Conservation (phyloP, 2,113 vertebrate genomes). For the Hippotragus niger region DNA sequence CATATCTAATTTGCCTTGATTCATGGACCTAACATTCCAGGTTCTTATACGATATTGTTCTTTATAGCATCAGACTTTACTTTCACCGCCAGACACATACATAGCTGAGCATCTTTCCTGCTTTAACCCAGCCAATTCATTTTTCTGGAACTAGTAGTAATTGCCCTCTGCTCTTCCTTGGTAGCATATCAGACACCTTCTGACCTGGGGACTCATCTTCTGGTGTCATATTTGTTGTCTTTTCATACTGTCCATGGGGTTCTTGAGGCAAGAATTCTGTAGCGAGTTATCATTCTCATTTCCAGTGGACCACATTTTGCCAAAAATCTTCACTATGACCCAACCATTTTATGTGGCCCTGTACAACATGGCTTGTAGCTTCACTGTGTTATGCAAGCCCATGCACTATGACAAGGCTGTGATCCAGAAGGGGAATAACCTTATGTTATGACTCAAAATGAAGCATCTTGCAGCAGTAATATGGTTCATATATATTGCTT, state of each 20-base stretch:
- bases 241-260: not conserved
- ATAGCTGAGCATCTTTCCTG: not conserved
- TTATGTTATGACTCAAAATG: not conserved
- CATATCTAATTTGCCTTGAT: not conserved
- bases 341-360: not conserved
- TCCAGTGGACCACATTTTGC: not conserved
- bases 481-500: not conserved
- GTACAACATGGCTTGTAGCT: not conserved
- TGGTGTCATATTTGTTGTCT: not conserved
- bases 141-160: not conserved
- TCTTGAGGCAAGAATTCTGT: not conserved
- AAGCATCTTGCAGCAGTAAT: not conserved
- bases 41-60: not conserved
- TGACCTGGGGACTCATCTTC: not conserved
- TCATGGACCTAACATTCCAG: not conserved
- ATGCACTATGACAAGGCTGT: not conserved
- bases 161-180: not conserved
- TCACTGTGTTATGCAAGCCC: not conserved
- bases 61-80: not conserved
- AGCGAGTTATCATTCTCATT: not conserved
- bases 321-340: not conserved
- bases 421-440: not conserved
- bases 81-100: not conserved
- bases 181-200: not conserved
- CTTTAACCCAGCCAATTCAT: not conserved